Evolutionary conservation across 2,888 invertebrate species (phyloP).

Genomic region (Lasius platythorax): DNA sequence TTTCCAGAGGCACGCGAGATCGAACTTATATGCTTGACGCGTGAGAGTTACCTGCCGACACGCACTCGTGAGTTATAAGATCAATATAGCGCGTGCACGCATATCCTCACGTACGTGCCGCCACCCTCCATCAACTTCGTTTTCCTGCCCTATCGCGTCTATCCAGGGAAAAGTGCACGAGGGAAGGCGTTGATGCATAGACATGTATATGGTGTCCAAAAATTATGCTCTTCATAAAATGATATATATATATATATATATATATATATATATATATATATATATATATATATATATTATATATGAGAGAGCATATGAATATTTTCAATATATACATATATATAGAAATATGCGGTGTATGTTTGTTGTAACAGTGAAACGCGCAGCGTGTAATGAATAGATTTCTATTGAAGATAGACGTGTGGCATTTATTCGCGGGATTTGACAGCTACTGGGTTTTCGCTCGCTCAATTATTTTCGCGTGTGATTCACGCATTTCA

Average conservation of each 20-base stretch:
- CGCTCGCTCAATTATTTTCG: conserved; percentile 30
- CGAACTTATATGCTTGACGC: conserved; percentile 58
- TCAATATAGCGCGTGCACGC: conserved; percentile 82
- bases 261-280: background rate
- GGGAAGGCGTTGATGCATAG: conserved; percentile 59
- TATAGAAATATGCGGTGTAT: background rate
- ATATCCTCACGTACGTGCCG: conserved; percentile 73
- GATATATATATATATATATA: background rate
- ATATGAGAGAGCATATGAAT: background rate
- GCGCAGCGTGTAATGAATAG: background rate
- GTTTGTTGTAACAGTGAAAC: background rate
- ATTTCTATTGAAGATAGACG: conserved; percentile 2
- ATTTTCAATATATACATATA: background rate
- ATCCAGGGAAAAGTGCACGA: conserved; percentile 67
- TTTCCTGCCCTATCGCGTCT: conserved; percentile 63
- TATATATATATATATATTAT: background rate
- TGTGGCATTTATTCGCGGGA: conserved; percentile 7
- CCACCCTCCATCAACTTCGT: conserved; percentile 63
- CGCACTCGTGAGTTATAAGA: conserved; percentile 79
- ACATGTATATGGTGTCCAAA: conserved; percentile 58
- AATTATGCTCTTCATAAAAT: conserved; percentile 17
- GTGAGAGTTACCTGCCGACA: conserved; percentile 76
- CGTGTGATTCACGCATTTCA: conserved; percentile 44
- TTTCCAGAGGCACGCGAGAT: conserved; percentile 42
- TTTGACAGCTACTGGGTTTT: conserved; percentile 16